These are phyloP conservation scores for Phoebastria nigripes DNA, from an alignment of 2,797 vertebrate species.

Conservation along the genomic window DNA sequence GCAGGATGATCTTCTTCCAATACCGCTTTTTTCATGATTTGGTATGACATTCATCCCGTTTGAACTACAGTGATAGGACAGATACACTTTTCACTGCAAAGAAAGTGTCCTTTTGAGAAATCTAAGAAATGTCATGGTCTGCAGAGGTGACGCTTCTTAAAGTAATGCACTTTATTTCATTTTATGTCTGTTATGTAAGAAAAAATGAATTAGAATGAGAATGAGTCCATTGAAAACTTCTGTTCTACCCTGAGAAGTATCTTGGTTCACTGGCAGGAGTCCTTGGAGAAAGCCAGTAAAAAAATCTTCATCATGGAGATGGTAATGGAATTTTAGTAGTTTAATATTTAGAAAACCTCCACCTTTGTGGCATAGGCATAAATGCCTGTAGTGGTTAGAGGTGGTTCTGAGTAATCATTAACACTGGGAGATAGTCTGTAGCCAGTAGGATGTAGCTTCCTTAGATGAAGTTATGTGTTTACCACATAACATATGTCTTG, in stretches of 20 bases:
- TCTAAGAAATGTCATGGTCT: neutral
- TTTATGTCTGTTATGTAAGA: neutral
- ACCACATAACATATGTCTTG: neutral
- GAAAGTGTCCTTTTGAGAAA: conserved; percentile 4
- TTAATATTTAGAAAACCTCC: neutral
- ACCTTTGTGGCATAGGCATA: neutral
- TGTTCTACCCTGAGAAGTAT: neutral
- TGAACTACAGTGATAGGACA: neutral
- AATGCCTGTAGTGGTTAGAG: neutral
- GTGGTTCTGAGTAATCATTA: neutral
- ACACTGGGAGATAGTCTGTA: neutral
- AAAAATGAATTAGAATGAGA: neutral
- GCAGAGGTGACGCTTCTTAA: neutral
- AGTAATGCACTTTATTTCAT: neutral
- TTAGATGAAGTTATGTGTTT: neutral
- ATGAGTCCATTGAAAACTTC: neutral
- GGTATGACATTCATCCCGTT: neutral
- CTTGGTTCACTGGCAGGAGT: neutral
- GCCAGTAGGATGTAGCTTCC: neutral
- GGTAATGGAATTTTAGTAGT: neutral
- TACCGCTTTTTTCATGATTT: neutral
- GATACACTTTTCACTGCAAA: neutral
- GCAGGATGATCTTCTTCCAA: neutral
- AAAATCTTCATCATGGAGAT: neutral
- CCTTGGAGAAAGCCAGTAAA: neutral